Base-by-base conservation (phyloP, 1,140 invertebrate genomes). In the Bombus sibiricus region DNA sequence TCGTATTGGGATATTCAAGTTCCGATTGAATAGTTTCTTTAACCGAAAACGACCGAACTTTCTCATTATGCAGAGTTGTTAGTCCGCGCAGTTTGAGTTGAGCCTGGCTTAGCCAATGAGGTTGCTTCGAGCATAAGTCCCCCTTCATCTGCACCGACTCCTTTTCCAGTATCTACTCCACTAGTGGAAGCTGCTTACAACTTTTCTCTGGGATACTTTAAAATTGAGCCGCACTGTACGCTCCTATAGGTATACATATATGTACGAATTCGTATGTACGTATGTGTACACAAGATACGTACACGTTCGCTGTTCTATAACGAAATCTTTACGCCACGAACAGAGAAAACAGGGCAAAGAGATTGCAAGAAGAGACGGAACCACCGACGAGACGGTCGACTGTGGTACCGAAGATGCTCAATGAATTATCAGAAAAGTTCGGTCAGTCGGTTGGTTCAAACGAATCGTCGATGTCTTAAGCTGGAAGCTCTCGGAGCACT, bases 41-140 rank as follows among this genome's bases (percentile, higher is more conserved):
- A 88, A 90, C 87, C 86, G 78, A 86, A 83, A 89, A 88, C 89
- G 85, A 64, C 79, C 78, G 64, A 91, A 91, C 90, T 91, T 91
- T 91, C 88, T 89, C 90, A 91, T 91, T 91, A 91, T 91, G 83
- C 90, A 43, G 86, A 89, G 90, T 88, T 89, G 90, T 91, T 91
- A 86, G 88, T 75, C 80, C 86, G 81, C 81, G 78, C 81, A 91
- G 90, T 91, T 91, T 81, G 64, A 86, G 77, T 82, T 78, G 79
- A 78, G 88, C 91, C 90, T 86, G 86, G 90, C 85, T 91, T 91
- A 91, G 84, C 90, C 89, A 85, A 89, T 87, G 90, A 91, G 85
- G 81, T 82, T 78, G 83, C 83, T 74, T 41, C 87, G 43, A 77
- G 41, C 75, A 47, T 74, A 78, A 85, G 72, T 53, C 43, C 69